Percentiles rank a stretch among this genome's conserved stretches.
Conservation (phyloP, 2,113 vertebrate genomes). For the Lepidothrix coronata region DNA sequence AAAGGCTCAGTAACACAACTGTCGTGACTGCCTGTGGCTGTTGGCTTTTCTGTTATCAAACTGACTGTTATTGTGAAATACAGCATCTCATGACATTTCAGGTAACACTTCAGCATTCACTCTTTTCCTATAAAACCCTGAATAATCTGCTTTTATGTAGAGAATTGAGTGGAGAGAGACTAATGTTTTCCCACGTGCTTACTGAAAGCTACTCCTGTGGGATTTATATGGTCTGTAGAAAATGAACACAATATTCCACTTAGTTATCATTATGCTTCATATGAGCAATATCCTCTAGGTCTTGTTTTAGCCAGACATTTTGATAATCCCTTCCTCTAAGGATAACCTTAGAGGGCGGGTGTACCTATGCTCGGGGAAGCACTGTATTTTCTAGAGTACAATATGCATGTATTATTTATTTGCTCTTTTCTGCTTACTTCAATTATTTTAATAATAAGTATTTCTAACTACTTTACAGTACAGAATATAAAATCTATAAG, state of each 20-base stretch:
- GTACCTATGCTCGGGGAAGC: neutral
- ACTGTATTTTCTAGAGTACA: neutral
- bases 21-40: neutral
- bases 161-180: neutral
- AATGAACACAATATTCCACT: neutral
- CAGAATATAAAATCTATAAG: neutral
- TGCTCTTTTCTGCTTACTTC: neutral
- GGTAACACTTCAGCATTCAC: neutral
- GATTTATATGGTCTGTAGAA: neutral
- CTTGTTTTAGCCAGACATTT: neutral
- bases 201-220: neutral
- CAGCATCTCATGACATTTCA: neutral
- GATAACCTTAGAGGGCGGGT: neutral
- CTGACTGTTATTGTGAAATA: conserved; percentile 22
- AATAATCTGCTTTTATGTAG: neutral
- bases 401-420: neutral
- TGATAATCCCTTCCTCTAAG: neutral
- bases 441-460: neutral
- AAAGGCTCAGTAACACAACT: neutral
- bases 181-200: neutral
- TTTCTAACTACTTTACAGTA: neutral
- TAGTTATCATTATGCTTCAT: neutral
- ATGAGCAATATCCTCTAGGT: neutral
- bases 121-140: neutral
- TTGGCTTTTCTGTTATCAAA: conserved; percentile 47